Evolutionary conservation across 2,113 vertebrate species (phyloP), one percentile per base, ranked within the genome.

Genomic region (cattle (Bos taurus)): DNA sequence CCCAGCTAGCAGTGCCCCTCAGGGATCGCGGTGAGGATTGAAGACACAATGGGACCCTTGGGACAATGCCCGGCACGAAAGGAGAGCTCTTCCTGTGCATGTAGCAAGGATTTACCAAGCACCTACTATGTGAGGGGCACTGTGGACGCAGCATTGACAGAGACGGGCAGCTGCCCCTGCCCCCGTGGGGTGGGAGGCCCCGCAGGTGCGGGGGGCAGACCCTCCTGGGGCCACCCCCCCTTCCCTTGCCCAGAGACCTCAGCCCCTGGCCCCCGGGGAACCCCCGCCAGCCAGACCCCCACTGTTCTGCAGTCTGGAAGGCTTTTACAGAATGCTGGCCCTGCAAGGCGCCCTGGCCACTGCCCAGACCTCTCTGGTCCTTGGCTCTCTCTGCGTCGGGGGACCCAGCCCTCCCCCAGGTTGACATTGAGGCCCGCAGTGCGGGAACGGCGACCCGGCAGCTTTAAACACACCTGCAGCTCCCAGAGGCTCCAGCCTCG

Each of bases 251-350:
- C 46, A 3, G 23, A 36, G 36, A 3, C 7, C 0, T 5, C 78
- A 94, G 92, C 11, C 87, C 83, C 93, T 46, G 83, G 30, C 50
- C 90, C 30, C 40, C n/a, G 4, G 67, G 8, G 0, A 59, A 97
- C 57, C 43, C 19, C 62, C 40, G 19, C 91, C 87, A 91, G 7
- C 80, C 92, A 94, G 86, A 23, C 74, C 71, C 91, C 84, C 80
- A 0, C 28, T 36, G 36, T 95, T 43, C 78, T 81, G 84, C 43
- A 50, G 48, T 80, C 90, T 85, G 54, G 95, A 91, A 82, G n/a
- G 84, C 94, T 97, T 92, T 12, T 97, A 96, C 86, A 89, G 85
- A 62, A 46, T 81, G 48, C 60, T 40, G 33, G 2, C 82, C 67
- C 94, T 82, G 48, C 84, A 33, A 85, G 43, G 52, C 36, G 4